These are phyloP conservation scores for Tetragonula clypearis DNA, from an alignment of 1,140 invertebrate species.

Conservation along the genomic window DNA sequence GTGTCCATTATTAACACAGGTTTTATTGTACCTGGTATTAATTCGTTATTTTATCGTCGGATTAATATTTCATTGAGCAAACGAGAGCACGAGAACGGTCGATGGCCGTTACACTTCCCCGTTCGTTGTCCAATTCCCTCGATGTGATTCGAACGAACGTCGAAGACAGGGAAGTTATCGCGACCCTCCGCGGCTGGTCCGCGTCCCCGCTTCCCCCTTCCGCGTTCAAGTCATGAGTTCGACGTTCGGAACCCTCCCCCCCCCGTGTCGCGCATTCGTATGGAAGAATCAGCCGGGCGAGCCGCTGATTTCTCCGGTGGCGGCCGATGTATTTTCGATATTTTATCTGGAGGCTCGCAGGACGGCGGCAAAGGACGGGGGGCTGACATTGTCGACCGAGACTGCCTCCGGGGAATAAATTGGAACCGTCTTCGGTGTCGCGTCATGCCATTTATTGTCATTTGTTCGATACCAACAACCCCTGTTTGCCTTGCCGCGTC, in stretches of 20 bases:
- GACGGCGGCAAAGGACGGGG: conserved; percentile 43
- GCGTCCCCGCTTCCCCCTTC: too few species aligned
- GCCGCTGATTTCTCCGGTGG: conserved; percentile 44
- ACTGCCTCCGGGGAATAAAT: conserved; percentile 72
- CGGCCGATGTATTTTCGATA: conserved; percentile 71
- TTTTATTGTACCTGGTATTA: conserved; percentile 21
- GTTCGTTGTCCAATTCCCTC: too few species aligned
- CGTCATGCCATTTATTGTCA: conserved; percentile 76
- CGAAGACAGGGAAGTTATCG: background rate
- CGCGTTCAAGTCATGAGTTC: background rate
- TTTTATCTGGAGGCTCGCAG: conserved; percentile 52
- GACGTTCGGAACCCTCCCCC: background rate
- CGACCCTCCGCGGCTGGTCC: too few species aligned
- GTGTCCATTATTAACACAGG: conserved; percentile 1
- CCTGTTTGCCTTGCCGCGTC: conserved; percentile 44
- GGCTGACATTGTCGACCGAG: conserved; percentile 47
- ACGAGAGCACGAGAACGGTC: background rate
- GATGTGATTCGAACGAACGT: conserved; percentile 17
- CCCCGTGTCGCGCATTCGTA: background rate
- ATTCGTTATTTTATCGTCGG: conserved; percentile 28
- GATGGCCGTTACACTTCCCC: background rate
- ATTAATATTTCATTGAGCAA: background rate
- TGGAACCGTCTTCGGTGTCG: conserved; percentile 73
- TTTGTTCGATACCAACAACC: conserved; percentile 74
- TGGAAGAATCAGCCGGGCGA: conserved; percentile 18